These are phyloP conservation scores for Herpetotheres cachinnans DNA, from an alignment of 2,113 vertebrate species.

Conservation along the genomic window DNA sequence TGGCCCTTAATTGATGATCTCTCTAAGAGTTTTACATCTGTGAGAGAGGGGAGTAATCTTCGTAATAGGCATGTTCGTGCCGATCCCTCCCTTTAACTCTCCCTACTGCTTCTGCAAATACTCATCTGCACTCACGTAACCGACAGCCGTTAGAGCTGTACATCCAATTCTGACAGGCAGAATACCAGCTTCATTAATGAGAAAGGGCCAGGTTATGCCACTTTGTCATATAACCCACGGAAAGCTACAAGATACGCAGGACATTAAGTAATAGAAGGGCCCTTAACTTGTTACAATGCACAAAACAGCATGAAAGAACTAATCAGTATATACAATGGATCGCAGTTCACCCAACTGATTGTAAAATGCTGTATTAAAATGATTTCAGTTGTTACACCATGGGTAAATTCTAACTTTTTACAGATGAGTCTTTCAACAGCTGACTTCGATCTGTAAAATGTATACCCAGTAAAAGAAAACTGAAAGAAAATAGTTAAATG, in stretches of 20 bases:
- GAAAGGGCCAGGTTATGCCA: constrained; percentile 51
- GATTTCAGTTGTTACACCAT: constrained; percentile 69
- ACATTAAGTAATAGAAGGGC: constrained; percentile 71
- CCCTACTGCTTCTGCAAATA: not conserved
- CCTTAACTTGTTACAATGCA: constrained; percentile 76
- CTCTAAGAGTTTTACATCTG: not conserved
- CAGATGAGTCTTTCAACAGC: constrained; percentile 75
- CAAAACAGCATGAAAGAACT: constrained; percentile 75
- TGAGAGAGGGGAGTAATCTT: not conserved
- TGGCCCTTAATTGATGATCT: not conserved
- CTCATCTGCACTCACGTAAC: constrained; percentile 35
- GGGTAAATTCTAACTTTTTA: constrained; percentile 71
- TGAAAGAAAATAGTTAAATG: constrained; percentile 80
- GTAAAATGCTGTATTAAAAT: constrained; percentile 74
- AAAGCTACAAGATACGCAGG: constrained; percentile 77
- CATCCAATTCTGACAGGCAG: constrained; percentile 58
- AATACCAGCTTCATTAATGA: constrained; percentile 63
- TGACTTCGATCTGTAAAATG: constrained; percentile 76
- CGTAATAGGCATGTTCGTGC: not conserved
- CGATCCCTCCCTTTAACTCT: not conserved
- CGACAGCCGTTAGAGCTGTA: constrained; percentile 52
- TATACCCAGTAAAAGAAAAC: constrained; percentile 79
- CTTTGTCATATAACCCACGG: constrained; percentile 60
- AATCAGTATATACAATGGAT: constrained; percentile 81
- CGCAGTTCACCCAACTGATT: constrained; percentile 78